Evolutionary conservation across 2,113 vertebrate genomes (phyloP), one percentile per base, ranked within the genome.

Genomic region (Typhlomys cinereus): DNA sequence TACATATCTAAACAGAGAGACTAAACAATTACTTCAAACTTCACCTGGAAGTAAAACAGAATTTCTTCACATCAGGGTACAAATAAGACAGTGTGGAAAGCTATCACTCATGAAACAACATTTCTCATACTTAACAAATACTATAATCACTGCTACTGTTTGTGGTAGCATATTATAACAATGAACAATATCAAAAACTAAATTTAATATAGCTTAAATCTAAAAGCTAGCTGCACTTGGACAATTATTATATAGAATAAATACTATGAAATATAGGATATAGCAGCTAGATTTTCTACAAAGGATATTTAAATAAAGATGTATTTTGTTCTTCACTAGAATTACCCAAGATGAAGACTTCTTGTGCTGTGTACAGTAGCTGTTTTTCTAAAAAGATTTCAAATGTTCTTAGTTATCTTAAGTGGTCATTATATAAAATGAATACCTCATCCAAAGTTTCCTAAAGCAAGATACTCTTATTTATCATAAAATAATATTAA

Each of bases 251-350:
- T 36, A 94, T 44, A 95, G 95, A 96, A 97, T 94, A 97, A 95
- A 97, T 93, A 96, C 66, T 95, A 94, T 83, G 50, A 96, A 88
- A 96, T 88, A 94, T 82, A 94, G 95, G 92, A 89, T 39, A 78
- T 44, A 71, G 87, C 81, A 93, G 95, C 89, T 88, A 85, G 46
- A 92, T 85, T 73, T 95, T 39, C 90, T 94, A 91, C 67, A 91
- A 86, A 52, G 57, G 46, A 90, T 84, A 95, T 95, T 96, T 95
- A 96, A 96, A 95, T 96, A 90, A 90, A 94, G 74, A 66, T 84
- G 17, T 78, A 71, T 61, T 94, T 95, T 89, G n/a, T 79, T 94
- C 46, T 88, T 70, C 74, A 86, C 25, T 84, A 86, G 67, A 95
- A 92, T 93, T 93, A 95, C 11, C 18, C 82, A 93, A 86, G 57